phyloP scores from a whole-genome alignment of 1,140 invertebrate species.

The Caerostris darwini region DNA sequence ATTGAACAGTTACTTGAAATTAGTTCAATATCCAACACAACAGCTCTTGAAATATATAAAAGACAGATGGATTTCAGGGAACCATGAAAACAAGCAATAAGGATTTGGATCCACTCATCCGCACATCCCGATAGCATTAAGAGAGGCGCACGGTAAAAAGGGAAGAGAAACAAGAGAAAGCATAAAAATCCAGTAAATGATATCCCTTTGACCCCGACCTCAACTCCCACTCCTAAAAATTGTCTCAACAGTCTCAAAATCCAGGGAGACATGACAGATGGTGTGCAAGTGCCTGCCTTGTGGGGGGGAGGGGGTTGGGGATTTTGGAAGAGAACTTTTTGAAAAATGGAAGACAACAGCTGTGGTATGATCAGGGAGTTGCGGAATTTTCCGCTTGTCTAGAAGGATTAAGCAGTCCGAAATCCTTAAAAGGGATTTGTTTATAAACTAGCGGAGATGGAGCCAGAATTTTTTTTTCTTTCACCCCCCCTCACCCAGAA shows the following conservation, averaged over 20 bases:
- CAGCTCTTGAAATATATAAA: too few species aligned
- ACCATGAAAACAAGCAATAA: not conserved
- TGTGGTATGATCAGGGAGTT: slow-evolving; percentile 47
- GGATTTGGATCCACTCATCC: not conserved
- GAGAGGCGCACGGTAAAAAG: not conserved
- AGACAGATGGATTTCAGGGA: too few species aligned
- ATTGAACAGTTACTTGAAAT: too few species aligned
- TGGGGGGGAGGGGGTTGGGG: not conserved
- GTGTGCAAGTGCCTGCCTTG: slow-evolving; percentile 46
- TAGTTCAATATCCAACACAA: too few species aligned
- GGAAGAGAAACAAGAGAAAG: not conserved
- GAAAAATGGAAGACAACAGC: slow-evolving; percentile 67
- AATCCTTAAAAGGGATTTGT: slow-evolving; percentile 66
- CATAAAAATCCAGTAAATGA: slow-evolving; percentile 1
- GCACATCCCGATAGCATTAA: not conserved
- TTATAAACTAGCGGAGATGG: slow-evolving; percentile 42
- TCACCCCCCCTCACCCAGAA: too few species aligned
- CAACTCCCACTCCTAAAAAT: slow-evolving; percentile 35
- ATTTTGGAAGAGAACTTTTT: slow-evolving; percentile 9
- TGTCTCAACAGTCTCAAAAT: slow-evolving; percentile 55
- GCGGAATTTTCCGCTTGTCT: slow-evolving; percentile 68
- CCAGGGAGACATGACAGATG: slow-evolving; percentile 59
- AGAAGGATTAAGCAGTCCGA: slow-evolving; percentile 40
- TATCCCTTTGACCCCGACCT: slow-evolving; percentile 29
- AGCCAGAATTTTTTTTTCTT: not conserved